Base-by-base conservation (phyloP, 1,140 invertebrate genomes). In the Carposina sasakii region DNA sequence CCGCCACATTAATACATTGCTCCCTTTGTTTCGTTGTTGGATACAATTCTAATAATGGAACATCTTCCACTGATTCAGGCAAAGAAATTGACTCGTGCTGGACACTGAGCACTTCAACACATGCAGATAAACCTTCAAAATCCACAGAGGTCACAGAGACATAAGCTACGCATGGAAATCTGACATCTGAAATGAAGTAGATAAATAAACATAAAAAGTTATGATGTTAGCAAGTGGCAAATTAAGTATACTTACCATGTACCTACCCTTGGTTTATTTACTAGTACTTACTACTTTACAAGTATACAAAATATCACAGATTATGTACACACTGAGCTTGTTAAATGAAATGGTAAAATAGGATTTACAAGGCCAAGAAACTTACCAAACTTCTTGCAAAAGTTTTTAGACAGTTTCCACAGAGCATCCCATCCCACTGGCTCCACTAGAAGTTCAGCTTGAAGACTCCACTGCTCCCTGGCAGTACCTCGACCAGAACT, bases 321-420 rank as follows among this genome's bases (percentile, higher is more conserved):
- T n/a, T n/a, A n/a, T n/a, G n/a, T n/a, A n/a, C n/a, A n/a, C n/a
- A n/a, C n/a, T n/a, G n/a, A n/a, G n/a, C n/a, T n/a, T n/a, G n/a
- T n/a, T n/a, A n/a, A n/a, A n/a, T n/a, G n/a, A 49, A 22, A 41
- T 0, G 8, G 3, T 41, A 1, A 36, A 28, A 6, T 9, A 17
- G 1, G 26, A n/a, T n/a, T n/a, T n/a, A n/a, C n/a, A n/a, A n/a
- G n/a, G n/a, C n/a, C n/a, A 34, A 4, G 17, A 34, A 15, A 60
- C 73, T 56, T 62, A 81, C 81, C 76, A 66, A 84, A 82, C 28
- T 71, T 81, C 45, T 79, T 82, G 50, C 81, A 84, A 47, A 78
- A 82, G 8, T 71, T 60, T 40, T 84, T 84, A 6, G 81, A 82
- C 5, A 84, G 62, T 51, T 82, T 82, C 81, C 81, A 84, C 5